Conservation (phyloP, 2,888 invertebrate genomes). For the Amphipyra tragopoginis region DNA sequence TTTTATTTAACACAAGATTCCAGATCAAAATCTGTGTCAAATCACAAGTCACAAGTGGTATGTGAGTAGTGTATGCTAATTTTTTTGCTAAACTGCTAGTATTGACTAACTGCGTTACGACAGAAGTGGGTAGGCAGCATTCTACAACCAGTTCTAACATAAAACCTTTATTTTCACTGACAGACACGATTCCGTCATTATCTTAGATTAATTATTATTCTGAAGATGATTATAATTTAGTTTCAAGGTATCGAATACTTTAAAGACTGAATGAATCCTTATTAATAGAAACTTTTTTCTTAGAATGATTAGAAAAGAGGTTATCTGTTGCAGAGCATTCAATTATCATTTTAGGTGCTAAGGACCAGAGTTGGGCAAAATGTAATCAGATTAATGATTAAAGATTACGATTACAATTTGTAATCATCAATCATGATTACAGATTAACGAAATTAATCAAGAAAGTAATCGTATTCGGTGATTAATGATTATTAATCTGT, state of each 20-base stretch:
- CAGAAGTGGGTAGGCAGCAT: conserved; percentile 21
- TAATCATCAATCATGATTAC: too few relatives aligned
- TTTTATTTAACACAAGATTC: not conserved
- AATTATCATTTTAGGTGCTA: too few relatives aligned
- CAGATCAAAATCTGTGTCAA: conserved; percentile 43
- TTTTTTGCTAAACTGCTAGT: conserved; percentile 32
- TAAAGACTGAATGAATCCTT: not conserved
- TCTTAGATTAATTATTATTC: not conserved
- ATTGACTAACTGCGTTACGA: conserved; percentile 32
- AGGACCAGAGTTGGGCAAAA: too few relatives aligned
- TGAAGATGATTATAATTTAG: not conserved
- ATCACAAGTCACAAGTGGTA: conserved; percentile 16
- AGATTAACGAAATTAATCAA: too few relatives aligned
- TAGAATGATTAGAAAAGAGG: too few relatives aligned
- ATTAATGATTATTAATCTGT: too few relatives aligned
- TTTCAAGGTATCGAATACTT: not conserved
- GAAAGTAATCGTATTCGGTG: too few relatives aligned
- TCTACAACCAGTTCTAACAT: conserved; percentile 14
- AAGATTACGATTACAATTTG: too few relatives aligned
- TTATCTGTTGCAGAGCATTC: too few relatives aligned
- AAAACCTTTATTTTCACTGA: conserved; percentile 6
- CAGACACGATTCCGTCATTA: not conserved
- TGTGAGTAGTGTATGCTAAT: conserved; percentile 36
- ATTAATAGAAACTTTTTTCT: not conserved
- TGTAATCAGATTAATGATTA: too few relatives aligned